Evolutionary conservation across 2,888 invertebrate genomes (phyloP).

Genomic region (Hydriomena furcata): DNA sequence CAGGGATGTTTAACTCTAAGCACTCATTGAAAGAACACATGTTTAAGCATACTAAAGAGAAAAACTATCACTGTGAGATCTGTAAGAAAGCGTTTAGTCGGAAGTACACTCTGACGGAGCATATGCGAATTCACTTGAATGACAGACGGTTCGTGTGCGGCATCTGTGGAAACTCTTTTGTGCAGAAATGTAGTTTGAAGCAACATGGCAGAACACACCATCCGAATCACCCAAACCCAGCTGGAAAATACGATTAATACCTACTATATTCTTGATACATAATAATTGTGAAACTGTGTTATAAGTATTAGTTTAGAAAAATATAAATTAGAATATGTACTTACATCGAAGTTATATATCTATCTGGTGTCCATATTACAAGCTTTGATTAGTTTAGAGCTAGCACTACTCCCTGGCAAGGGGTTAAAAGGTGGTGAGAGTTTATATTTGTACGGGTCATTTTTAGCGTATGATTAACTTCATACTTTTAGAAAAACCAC

Average conservation of each 20-base stretch:
- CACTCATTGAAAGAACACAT: slow-evolving; percentile 24
- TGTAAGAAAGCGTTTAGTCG: slow-evolving; percentile 50
- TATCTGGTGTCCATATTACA: too few species aligned
- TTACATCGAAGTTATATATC: too few species aligned
- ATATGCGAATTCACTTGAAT: slow-evolving; percentile 27
- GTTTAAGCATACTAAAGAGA: slow-evolving; percentile 56
- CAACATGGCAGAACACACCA: slow-evolving; percentile 35
- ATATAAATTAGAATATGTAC: too few species aligned
- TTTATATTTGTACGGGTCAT: too few species aligned
- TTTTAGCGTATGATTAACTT: too few species aligned
- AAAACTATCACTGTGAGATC: slow-evolving; percentile 53
- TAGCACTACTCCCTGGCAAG: too few species aligned
- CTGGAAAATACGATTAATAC: background rate
- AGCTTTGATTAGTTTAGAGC: too few species aligned
- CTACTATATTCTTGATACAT: background rate
- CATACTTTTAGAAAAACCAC: too few species aligned
- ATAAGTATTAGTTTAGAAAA: too few species aligned
- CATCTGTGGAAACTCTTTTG: slow-evolving; percentile 58
- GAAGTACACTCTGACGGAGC: slow-evolving; percentile 31
- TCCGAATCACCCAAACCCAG: slow-evolving; percentile 20
- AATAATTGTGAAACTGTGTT: too few species aligned
- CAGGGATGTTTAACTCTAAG: background rate
- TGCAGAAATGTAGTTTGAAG: slow-evolving; percentile 52
- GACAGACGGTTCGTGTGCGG: slow-evolving; percentile 39
- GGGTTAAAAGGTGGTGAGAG: too few species aligned